Percentiles rank a stretch among this genome's conserved stretches.
Conservation (phyloP, 2,797 vertebrate genomes). For the Myotis vivesi region DNA sequence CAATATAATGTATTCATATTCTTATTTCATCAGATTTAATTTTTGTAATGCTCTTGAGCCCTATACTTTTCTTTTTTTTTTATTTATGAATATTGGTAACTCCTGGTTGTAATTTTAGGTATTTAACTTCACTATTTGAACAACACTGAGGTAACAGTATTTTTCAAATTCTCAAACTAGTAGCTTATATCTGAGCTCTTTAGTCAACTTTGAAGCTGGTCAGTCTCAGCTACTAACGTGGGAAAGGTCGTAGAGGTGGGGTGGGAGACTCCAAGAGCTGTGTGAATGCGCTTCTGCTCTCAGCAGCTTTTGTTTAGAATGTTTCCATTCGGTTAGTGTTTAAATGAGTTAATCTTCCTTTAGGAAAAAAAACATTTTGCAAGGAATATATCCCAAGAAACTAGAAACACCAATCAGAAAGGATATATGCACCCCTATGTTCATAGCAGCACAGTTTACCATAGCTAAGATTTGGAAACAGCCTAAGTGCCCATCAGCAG, state of each 20-base stretch:
- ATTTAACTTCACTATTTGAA: constrained; percentile 11
- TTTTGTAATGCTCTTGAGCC: constrained; percentile 33
- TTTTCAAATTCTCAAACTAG: background rate
- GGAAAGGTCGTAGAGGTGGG: background rate
- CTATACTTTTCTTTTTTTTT: constrained; percentile 19
- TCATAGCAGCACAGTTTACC: no score
- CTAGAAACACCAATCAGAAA: no score
- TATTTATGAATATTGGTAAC: background rate
- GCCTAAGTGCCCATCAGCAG: no score
- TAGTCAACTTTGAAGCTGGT: background rate
- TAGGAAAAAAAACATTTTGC: constrained; percentile 15
- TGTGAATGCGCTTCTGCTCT: background rate
- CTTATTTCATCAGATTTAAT: constrained; percentile 27
- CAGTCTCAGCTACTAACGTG: background rate
- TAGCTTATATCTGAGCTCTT: constrained; percentile 11
- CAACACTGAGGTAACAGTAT: background rate
- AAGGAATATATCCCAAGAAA: background rate
- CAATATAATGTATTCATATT: background rate
- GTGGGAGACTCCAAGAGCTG: background rate
- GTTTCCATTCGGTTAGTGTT: background rate
- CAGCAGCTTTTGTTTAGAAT: constrained; percentile 4
- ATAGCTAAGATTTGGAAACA: no score
- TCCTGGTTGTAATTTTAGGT: background rate
- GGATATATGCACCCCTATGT: no score
- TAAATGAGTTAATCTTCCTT: background rate